phyloP scores from a whole-genome alignment of 1,140 invertebrate species.

The Nasonia longicornis region DNA sequence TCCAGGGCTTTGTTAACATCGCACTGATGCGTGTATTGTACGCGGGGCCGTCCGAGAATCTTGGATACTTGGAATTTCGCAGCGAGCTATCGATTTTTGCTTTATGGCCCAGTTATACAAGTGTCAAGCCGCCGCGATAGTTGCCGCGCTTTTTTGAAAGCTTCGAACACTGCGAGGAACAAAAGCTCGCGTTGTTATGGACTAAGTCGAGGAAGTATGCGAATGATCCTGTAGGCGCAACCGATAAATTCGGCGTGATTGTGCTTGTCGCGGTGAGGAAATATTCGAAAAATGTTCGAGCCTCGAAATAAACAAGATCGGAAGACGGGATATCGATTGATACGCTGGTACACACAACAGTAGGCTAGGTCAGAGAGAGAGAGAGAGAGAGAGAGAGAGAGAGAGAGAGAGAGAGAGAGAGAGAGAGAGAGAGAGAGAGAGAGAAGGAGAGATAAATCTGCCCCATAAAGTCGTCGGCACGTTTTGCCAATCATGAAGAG shows the following conservation, averaged over 20 bases:
- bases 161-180: not conserved
- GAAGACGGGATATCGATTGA: not conserved
- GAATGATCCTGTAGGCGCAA: not conserved
- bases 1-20: constrained; percentile 53
- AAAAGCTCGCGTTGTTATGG: not conserved
- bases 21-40: not conserved
- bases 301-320: not conserved
- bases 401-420: too few species aligned
- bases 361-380: not conserved
- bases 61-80: constrained; percentile 41
- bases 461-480: constrained; percentile 48
- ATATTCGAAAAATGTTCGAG: not conserved
- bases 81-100: constrained; percentile 26
- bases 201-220: not conserved
- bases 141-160: constrained; percentile 1
- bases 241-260: not conserved
- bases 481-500: constrained; percentile 48
- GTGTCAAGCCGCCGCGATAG: not conserved
- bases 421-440: too few species aligned
- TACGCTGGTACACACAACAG: not conserved
- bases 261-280: too few species aligned
- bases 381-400: too few species aligned
- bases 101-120: constrained; percentile 13
- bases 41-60: not conserved
- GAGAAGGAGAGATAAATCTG: constrained; percentile 50